A percentile compares a stretch with the other conserved stretches of the same genome.
These are phyloP conservation scores for Drosophila nr. medialis DNA, from an alignment of 2,888 invertebrate species.

Conservation along the genomic window DNA sequence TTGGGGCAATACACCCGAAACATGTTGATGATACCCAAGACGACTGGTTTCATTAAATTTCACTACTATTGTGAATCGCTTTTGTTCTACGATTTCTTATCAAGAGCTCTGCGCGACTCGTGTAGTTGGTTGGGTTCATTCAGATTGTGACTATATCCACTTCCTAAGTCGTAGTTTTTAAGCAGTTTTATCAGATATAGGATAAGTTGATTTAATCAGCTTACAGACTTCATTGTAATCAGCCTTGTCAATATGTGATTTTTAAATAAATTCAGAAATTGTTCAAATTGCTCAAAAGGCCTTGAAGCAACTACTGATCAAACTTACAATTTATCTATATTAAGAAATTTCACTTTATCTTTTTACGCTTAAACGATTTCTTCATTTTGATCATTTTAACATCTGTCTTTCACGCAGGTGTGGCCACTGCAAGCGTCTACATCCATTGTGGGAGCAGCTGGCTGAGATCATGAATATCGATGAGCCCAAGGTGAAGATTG, in stretches of 20 bases:
- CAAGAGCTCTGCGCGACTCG: background rate
- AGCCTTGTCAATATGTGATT: too few species aligned
- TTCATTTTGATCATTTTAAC: background rate
- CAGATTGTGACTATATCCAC: background rate
- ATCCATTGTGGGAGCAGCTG: slow-evolving; percentile 93
- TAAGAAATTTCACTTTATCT: too few species aligned
- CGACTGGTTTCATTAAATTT: background rate
- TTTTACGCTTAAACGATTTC: too few species aligned
- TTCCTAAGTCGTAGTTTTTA: background rate
- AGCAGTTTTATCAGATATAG: background rate
- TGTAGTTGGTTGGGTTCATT: background rate
- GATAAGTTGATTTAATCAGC: background rate
- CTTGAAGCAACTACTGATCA: too few species aligned
- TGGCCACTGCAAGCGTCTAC: slow-evolving; percentile 88
- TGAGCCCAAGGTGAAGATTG: slow-evolving; percentile 88
- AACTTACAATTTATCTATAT: too few species aligned
- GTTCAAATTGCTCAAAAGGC: too few species aligned
- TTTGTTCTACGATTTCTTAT: background rate
- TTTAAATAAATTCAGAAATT: too few species aligned
- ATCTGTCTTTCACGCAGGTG: slow-evolving; percentile 87
- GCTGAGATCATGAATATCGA: slow-evolving; percentile 89
- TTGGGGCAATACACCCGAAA: background rate
- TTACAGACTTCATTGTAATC: too few species aligned
- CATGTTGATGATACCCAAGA: background rate
- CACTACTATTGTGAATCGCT: background rate